These are phyloP conservation scores for Trachemys scripta DNA, from an alignment of 2,113 vertebrate genomes.

Conservation along the genomic window DNA sequence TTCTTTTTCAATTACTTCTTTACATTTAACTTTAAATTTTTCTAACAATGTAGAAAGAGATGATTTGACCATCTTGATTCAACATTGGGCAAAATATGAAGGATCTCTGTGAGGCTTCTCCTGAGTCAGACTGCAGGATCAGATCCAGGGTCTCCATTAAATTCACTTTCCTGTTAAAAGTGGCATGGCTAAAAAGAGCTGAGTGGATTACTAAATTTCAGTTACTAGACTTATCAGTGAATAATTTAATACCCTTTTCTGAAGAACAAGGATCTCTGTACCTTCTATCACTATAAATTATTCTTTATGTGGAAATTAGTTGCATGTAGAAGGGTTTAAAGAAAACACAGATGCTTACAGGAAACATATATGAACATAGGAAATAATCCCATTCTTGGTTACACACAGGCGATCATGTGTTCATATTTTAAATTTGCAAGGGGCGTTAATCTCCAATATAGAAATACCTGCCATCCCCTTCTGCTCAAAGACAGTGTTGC, in stretches of 20 bases:
- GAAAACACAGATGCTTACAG: constrained; percentile 29
- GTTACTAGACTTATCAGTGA: constrained; percentile 31
- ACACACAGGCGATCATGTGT: background rate
- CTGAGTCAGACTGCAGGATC: background rate
- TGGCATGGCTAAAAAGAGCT: background rate
- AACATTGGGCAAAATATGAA: constrained; percentile 19
- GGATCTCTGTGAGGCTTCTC: background rate
- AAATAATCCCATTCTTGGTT: background rate
- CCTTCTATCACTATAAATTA: background rate
- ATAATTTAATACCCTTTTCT: constrained; percentile 35
- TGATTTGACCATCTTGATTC: constrained; percentile 57
- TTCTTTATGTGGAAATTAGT: background rate
- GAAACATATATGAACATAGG: background rate
- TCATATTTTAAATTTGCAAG: constrained; percentile 42
- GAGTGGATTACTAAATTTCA: constrained; percentile 29
- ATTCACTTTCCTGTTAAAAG: constrained; percentile 16
- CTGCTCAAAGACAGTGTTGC: constrained; percentile 53
- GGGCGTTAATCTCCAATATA: constrained; percentile 8
- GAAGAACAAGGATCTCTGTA: background rate
- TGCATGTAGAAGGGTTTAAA: background rate
- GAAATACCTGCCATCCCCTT: constrained; percentile 28
- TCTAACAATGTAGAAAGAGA: constrained; percentile 24
- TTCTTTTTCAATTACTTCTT: background rate
- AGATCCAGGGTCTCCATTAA: background rate
- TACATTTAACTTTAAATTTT: constrained; percentile 39